Percentiles rank a stretch among this genome's conserved stretches.
These are phyloP conservation scores for Salarias fasciatus DNA, from an alignment of 2,797 vertebrate genomes.

Conservation along the genomic window DNA sequence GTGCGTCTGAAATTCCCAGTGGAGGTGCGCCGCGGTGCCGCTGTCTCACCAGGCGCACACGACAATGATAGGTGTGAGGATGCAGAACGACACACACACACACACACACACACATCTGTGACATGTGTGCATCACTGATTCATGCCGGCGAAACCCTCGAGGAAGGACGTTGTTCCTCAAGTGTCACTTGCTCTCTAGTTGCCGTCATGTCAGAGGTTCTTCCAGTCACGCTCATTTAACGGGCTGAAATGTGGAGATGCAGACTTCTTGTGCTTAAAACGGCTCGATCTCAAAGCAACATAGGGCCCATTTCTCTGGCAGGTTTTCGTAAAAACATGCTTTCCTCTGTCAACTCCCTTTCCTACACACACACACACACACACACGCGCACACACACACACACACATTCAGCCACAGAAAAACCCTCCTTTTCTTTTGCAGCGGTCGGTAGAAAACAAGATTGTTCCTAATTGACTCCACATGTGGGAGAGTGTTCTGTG, in stretches of 20 bases:
- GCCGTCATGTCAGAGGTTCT: constrained; percentile 36
- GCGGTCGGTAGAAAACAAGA: constrained; percentile 87
- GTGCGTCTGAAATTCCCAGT: constrained; percentile 50
- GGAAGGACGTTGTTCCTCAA: constrained; percentile 35
- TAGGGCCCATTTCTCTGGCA: constrained; percentile 58
- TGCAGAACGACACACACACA: constrained; percentile 29
- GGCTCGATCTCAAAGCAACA: constrained; percentile 67
- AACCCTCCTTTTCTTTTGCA: constrained; percentile 84
- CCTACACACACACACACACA: constrained; percentile 37
- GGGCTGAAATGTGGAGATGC: constrained; percentile 38
- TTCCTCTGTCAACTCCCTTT: constrained; percentile 51
- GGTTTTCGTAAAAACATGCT: constrained; percentile 69
- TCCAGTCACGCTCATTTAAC: constrained; percentile 53
- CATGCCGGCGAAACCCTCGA: constrained; percentile 18
- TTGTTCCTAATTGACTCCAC: constrained; percentile 90
- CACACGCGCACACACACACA: constrained; percentile 16
- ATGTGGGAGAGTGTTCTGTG: constrained; percentile 87
- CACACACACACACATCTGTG: constrained; percentile 23
- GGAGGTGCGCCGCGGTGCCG: constrained; percentile 32
- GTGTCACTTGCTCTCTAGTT: constrained; percentile 46
- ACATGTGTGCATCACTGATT: constrained; percentile 44
- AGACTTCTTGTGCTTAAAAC: constrained; percentile 56
- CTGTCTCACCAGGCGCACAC: constrained; percentile 35
- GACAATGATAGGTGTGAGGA: constrained; percentile 48
- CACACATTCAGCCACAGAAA: constrained; percentile 66